Conservation (phyloP, 2,113 vertebrate genomes). For the Tonatia bakeri region DNA sequence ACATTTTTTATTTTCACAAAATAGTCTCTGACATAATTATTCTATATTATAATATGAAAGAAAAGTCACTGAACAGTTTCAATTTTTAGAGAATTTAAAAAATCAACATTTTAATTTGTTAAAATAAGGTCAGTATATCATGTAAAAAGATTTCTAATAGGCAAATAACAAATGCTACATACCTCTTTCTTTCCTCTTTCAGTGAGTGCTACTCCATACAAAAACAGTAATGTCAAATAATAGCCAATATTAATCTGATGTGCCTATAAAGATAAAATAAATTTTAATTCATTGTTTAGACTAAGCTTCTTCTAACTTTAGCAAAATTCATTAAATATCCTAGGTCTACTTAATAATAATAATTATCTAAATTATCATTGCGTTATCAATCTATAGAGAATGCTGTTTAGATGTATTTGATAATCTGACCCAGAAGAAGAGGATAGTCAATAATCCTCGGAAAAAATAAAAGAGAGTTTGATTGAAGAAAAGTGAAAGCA, state of each 20-base stretch:
- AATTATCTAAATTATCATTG: neutral
- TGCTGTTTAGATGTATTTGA: slow-evolving; percentile 20
- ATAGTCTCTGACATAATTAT: neutral
- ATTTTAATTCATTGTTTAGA: slow-evolving; percentile 3
- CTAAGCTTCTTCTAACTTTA: neutral
- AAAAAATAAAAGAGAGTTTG: slow-evolving; percentile 42
- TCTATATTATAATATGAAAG: neutral
- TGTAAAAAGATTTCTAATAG: neutral
- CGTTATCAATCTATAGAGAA: neutral
- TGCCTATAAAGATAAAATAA: slow-evolving; percentile 61
- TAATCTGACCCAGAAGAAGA: neutral
- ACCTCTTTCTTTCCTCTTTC: slow-evolving; percentile 75
- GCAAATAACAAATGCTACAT: slow-evolving; percentile 9
- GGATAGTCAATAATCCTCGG: neutral
- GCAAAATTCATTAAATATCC: slow-evolving; percentile 20
- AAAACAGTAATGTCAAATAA: slow-evolving; percentile 72
- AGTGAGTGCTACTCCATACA: slow-evolving; percentile 71
- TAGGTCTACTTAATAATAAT: neutral
- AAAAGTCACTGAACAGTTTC: neutral
- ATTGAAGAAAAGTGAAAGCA: slow-evolving; percentile 27
- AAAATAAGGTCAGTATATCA: neutral
- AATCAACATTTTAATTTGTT: slow-evolving; percentile 28
- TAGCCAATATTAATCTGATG: slow-evolving; percentile 72
- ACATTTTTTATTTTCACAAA: neutral
- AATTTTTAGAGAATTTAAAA: slow-evolving; percentile 2